Evolutionary conservation across 2,797 vertebrate genomes (phyloP).

Genomic region (Syngnathus rostellatus): DNA sequence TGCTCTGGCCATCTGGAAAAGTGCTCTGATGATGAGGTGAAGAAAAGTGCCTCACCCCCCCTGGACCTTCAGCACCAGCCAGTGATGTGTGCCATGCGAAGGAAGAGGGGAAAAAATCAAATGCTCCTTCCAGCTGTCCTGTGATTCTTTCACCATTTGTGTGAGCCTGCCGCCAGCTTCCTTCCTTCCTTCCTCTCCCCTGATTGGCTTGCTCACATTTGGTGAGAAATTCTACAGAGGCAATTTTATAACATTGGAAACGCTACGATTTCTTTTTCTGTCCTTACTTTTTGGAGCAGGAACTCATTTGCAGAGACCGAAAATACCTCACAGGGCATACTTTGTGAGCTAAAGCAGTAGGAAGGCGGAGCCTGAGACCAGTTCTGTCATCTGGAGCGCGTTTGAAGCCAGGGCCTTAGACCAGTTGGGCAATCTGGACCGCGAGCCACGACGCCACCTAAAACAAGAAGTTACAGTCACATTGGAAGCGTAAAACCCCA

Average conservation of each 20-base stretch:
- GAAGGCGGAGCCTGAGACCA: too few relatives aligned
- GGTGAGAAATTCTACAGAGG: background rate
- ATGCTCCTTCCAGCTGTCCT: conserved; percentile 1
- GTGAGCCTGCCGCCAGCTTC: background rate
- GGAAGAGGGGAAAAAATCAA: conserved; percentile 14
- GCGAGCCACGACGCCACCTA: background rate
- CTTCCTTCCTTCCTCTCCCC: conserved; percentile 8
- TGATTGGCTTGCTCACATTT: conserved; percentile 28
- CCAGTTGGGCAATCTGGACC: too few relatives aligned
- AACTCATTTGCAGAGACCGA: too few relatives aligned
- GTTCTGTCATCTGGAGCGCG: too few relatives aligned
- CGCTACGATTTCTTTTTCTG: too few relatives aligned
- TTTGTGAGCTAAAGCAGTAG: too few relatives aligned
- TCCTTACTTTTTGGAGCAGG: too few relatives aligned
- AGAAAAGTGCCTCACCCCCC: conserved; percentile 71
- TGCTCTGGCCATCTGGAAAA: conserved; percentile 73
- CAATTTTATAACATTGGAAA: too few relatives aligned
- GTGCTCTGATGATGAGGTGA: conserved; percentile 65
- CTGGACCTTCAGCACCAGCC: conserved; percentile 43
- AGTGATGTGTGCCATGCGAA: conserved; percentile 61
- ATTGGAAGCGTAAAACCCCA: background rate
- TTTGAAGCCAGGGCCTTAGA: too few relatives aligned
- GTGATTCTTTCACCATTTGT: background rate
- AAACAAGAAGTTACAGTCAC: background rate
- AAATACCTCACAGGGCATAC: too few relatives aligned